Evolutionary conservation across 2,888 invertebrate genomes (phyloP).

Genomic region (Desoria tigrina): DNA sequence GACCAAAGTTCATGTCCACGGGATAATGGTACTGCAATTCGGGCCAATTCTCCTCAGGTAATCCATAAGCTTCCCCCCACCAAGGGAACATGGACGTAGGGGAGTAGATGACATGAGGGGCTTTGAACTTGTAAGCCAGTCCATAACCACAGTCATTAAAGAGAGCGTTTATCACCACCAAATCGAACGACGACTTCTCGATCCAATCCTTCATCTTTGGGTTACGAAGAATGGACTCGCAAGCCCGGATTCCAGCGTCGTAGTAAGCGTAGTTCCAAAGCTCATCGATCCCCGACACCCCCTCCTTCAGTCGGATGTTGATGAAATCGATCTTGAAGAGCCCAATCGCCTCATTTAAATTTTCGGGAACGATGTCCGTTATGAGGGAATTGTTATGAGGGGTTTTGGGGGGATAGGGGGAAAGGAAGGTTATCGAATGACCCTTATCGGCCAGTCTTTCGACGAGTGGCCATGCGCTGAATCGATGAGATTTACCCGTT

Average conservation of each 20-base stretch:
- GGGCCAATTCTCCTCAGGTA: constrained; percentile 33
- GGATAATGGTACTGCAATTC: constrained; percentile 32
- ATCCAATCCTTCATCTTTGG: constrained; percentile 27
- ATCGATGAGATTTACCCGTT: constrained; percentile 36
- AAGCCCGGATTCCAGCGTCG: constrained; percentile 18
- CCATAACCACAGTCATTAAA: constrained; percentile 42
- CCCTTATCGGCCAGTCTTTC: constrained; percentile 32
- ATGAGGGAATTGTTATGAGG: constrained; percentile 22
- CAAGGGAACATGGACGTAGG: constrained; percentile 33
- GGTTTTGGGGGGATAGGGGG: constrained; percentile 30
- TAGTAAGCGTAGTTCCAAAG: constrained; percentile 28
- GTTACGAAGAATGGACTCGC: constrained; percentile 25
- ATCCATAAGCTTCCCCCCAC: constrained; percentile 24
- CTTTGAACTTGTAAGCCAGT: constrained; percentile 33
- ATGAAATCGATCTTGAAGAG: constrained; percentile 28
- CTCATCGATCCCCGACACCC: constrained; percentile 22
- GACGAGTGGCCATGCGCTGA: constrained; percentile 42
- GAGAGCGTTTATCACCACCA: constrained; percentile 34
- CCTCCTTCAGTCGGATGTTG: constrained; percentile 28
- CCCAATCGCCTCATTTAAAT: constrained; percentile 20
- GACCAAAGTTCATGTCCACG: constrained; percentile 38
- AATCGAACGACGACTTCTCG: constrained; percentile 26
- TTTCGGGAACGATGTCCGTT: constrained; percentile 27
- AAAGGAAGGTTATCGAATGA: constrained; percentile 41
- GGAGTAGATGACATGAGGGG: constrained; percentile 26